Base-by-base conservation (phyloP, 1,140 invertebrate species). In the Archegozetes longisetosus region DNA sequence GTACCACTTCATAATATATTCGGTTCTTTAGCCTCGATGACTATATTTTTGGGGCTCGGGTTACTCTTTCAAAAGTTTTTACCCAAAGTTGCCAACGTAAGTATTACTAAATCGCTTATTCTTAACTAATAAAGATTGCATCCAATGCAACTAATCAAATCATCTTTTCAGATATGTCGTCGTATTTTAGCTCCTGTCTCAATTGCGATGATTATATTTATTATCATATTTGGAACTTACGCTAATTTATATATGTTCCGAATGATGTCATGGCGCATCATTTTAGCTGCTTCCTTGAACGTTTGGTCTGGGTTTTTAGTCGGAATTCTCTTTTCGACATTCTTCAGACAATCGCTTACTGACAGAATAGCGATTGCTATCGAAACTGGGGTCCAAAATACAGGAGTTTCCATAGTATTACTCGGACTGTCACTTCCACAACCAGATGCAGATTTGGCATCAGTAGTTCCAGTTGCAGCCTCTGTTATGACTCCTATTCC, bases 371-470 rank as follows among this genome's bases (percentile, higher is more conserved):
- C 91, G 2, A 91, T 96, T 66, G 82, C 85, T 4, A 84, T 95
- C 60, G 91, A 96, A 75, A 91, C 89, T 17, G 91, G 91, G 47
- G 82, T 95, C 55, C 91, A 95, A 73, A 95, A 96, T 73, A 93
- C 90, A 0, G 91, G 90, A 22, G 87, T 94, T 63, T 79, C 88
- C 0, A 90, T 94, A 66, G 84, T 91, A 68, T 73, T 95, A 55
- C 73, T 93, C 20, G 64, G 73, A 60, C 64, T 75, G 27, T 72
- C 76, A 0, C 67, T 77, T n/a, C 66, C 66, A 17, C 68, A 71
- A 47, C 73, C 76, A 13, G 70, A 72, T 28, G 69, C 70, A 9
- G 76, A 77, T 61, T 65, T 77, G 13, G 70, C 72, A 17, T 62
- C 66, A 29, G 68, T 70, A 63, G 77, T 88, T 53, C 91, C 90